These are phyloP conservation scores for Aphelocoma coerulescens DNA, from an alignment of 2,113 vertebrate species.

Conservation along the genomic window DNA sequence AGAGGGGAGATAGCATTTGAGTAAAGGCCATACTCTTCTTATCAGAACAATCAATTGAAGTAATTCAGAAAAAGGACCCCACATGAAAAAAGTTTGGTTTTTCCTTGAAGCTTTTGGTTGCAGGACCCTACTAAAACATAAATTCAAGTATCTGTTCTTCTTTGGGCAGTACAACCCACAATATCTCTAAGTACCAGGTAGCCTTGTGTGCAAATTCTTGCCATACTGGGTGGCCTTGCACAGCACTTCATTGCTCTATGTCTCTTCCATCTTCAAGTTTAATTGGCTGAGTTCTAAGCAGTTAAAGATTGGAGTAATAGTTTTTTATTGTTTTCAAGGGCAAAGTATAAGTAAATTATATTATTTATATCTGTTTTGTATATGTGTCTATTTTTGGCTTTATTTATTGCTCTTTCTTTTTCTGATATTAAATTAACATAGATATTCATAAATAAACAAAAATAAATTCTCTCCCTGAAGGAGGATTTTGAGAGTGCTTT, in stretches of 20 bases:
- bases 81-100: not conserved
- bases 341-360: not conserved
- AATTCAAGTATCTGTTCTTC: not conserved
- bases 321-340: not conserved
- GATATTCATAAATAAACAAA: not conserved
- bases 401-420: not conserved
- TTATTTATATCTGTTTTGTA: not conserved
- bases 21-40: not conserved
- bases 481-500: not conserved
- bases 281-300: not conserved
- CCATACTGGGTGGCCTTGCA: not conserved
- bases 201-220: not conserved
- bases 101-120: not conserved
- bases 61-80: not conserved
- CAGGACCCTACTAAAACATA: not conserved
- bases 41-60: not conserved
- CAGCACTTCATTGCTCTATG: rapidly evolving
- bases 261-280: not conserved
- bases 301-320: not conserved
- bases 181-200: not conserved
- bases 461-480: not conserved
- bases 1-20: not conserved
- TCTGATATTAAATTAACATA: not conserved
- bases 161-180: not conserved
- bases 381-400: not conserved